Conservation (phyloP, 2,797 vertebrate genomes). For the Anguilla obscura region DNA sequence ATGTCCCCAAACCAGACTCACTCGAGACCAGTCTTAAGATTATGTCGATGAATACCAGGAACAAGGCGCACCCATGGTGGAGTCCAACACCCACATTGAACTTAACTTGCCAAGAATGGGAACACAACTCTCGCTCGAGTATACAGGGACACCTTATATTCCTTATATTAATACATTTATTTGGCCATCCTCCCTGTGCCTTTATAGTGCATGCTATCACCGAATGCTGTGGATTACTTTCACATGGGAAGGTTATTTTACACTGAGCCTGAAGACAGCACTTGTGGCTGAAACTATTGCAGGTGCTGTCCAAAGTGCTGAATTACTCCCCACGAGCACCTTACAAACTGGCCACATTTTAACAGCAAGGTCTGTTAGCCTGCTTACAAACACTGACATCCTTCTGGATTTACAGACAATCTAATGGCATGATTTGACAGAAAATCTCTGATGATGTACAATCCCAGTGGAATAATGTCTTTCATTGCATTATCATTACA, state of each 20-base stretch:
- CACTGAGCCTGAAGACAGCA: conserved; percentile 55
- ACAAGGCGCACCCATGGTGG: no score
- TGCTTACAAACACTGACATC: background rate
- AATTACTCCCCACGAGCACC: conserved; percentile 77
- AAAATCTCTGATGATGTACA: background rate
- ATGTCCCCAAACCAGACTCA: no score
- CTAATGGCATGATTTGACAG: background rate
- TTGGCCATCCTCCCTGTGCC: background rate
- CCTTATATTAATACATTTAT: background rate
- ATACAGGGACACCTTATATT: background rate
- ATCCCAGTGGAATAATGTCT: background rate
- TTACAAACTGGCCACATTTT: conserved; percentile 69
- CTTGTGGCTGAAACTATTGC: conserved; percentile 63
- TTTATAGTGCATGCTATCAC: background rate
- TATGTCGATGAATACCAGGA: no score
- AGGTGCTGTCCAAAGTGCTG: conserved; percentile 87
- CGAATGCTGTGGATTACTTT: background rate
- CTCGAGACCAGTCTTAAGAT: no score
- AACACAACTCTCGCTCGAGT: no score
- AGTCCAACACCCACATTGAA: no score
- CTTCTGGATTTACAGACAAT: background rate
- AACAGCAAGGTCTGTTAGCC: conserved; percentile 60
- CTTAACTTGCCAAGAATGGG: no score
- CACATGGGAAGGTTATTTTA: background rate
- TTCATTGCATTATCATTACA: background rate